A percentile compares a stretch with the other conserved stretches of the same genome.
Evolutionary conservation across 1,140 invertebrate genomes (phyloP).

Genomic region (Ostrea edulis): DNA sequence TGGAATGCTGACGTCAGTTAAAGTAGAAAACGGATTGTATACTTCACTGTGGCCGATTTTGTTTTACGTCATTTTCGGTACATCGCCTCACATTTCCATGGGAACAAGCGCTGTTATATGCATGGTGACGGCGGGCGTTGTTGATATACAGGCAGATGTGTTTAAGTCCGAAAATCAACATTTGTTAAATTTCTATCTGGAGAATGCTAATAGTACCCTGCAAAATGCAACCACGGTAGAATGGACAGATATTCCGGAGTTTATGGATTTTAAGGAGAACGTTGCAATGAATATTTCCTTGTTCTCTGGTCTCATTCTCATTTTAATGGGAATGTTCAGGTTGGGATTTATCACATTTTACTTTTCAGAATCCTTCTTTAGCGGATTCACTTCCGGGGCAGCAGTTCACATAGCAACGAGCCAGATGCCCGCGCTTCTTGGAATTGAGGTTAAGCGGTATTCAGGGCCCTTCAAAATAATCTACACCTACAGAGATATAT

Average conservation of each 20-base stretch:
- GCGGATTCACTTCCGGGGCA: conserved; percentile 94
- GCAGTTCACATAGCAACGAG: conserved; percentile 93
- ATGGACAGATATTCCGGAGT: conserved; percentile 66
- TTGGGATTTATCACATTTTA: conserved; percentile 91
- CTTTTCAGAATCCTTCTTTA: conserved; percentile 93
- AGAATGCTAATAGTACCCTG: background rate
- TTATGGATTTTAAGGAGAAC: conserved; percentile 71
- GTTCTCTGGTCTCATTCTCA: conserved; percentile 69
- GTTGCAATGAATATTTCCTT: conserved; percentile 69
- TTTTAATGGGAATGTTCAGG: conserved; percentile 89
- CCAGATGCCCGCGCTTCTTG: conserved; percentile 92
- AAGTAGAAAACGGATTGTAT: conserved; percentile 80
- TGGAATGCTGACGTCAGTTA: conserved; percentile 75
- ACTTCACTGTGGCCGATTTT: conserved; percentile 80
- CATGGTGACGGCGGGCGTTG: conserved; percentile 63
- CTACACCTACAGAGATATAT: conserved; percentile 73
- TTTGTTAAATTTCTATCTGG: background rate
- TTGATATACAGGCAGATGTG: conserved; percentile 53
- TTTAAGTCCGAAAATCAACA: conserved; percentile 36
- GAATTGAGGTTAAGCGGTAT: conserved; percentile 80
- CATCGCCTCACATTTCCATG: conserved; percentile 77
- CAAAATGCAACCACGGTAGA: background rate
- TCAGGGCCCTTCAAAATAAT: conserved; percentile 71
- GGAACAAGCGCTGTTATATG: conserved; percentile 71
- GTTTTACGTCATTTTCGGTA: conserved; percentile 81